Evolutionary conservation across 1,140 invertebrate species (phyloP).

Genomic region (Copidosoma floridanum): DNA sequence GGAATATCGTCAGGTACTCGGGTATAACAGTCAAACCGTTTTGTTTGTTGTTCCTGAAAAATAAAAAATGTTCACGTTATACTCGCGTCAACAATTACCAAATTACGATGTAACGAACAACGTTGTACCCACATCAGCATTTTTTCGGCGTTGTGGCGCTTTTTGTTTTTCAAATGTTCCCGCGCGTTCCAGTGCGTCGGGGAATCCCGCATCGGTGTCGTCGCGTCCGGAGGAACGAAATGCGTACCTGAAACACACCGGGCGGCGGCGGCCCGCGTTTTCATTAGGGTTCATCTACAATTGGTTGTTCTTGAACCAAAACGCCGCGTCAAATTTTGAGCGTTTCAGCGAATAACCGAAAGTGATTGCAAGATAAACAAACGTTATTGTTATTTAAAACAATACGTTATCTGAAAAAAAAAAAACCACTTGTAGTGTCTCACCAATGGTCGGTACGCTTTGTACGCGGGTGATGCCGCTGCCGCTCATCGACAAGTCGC

Average conservation of each 20-base stretch:
- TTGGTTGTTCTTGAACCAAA: too few species aligned
- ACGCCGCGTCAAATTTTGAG: too few species aligned
- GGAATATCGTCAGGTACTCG: slow-evolving; percentile 67
- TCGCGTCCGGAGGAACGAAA: slow-evolving; percentile 34
- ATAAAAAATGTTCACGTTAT: not conserved
- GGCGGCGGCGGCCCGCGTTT: too few species aligned
- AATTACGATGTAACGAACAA: not conserved
- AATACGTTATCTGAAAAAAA: too few species aligned
- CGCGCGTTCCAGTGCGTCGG: slow-evolving; percentile 43
- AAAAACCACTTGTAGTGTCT: not conserved
- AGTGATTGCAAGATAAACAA: too few species aligned
- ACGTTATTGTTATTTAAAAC: too few species aligned
- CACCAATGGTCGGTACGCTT: slow-evolving; percentile 53
- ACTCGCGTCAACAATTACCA: not conserved
- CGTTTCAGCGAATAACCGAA: too few species aligned
- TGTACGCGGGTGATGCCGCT: slow-evolving; percentile 49
- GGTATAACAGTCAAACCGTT: slow-evolving; percentile 42
- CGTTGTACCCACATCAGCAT: slow-evolving; percentile 42
- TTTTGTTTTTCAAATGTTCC: slow-evolving; percentile 49
- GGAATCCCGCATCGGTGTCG: slow-evolving; percentile 40
- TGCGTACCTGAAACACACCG: slow-evolving; percentile 41
- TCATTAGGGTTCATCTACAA: too few species aligned
- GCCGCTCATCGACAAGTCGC: slow-evolving; percentile 51
- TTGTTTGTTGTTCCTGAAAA: slow-evolving; percentile 33
- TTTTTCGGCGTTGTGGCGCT: slow-evolving; percentile 46